Evolutionary conservation across 2,113 vertebrate genomes (phyloP).

Genomic region (Paedocypris sp.): DNA sequence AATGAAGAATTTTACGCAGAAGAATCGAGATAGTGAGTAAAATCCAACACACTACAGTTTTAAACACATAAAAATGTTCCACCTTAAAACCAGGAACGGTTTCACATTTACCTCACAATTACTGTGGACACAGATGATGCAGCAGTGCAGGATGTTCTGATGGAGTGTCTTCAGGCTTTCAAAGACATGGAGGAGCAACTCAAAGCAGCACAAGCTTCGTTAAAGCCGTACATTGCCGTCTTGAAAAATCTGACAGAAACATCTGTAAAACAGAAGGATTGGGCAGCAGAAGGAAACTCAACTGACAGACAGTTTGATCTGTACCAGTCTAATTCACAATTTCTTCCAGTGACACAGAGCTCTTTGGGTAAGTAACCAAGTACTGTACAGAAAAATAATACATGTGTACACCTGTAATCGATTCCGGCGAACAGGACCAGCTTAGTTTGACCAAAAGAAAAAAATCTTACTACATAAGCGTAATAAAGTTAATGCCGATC

Average conservation of each 20-base stretch:
- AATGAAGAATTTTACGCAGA: constrained; percentile 8
- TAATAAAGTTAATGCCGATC: no score
- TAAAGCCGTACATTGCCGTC: constrained; percentile 35
- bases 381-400: no score
- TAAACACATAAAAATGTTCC: no score
- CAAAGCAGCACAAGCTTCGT: constrained; percentile 4
- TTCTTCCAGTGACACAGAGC: not conserved
- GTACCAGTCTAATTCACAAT: not conserved
- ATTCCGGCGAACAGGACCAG: no score
- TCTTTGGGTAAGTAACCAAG: not conserved
- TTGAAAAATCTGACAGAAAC: constrained; percentile 23
- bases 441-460: no score
- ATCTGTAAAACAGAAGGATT: no score
- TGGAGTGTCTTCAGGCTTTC: constrained; percentile 33
- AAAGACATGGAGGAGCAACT: constrained; percentile 35
- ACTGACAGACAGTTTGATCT: not conserved
- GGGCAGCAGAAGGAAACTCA: not conserved
- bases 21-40: constrained; percentile 7
- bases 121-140: constrained; percentile 36
- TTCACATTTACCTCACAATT: no score
- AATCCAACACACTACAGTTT: not conserved
- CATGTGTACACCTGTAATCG: no score
- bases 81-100: no score
- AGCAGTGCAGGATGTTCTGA: constrained; percentile 9
- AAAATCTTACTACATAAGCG: no score